These are phyloP conservation scores for Clarias platycephalus DNA, from an alignment of 2,797 vertebrate species.

Conservation along the genomic window DNA sequence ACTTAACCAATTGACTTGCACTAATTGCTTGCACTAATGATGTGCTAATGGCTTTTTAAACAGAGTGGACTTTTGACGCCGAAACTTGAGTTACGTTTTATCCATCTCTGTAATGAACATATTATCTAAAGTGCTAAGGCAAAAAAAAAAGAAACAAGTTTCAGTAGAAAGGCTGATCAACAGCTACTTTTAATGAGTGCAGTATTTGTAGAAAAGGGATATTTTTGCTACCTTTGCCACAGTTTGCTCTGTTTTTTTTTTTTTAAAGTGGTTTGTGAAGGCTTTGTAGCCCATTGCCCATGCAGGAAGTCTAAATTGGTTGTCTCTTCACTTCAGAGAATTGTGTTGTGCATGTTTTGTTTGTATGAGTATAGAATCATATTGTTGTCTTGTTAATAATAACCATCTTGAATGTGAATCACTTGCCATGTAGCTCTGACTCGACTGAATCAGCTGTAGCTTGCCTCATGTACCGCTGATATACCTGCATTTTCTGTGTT, in stretches of 20 bases:
- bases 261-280: neutral
- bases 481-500: neutral
- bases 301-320: neutral
- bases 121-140: neutral
- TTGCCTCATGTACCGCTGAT: neutral
- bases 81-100: neutral
- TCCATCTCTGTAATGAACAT: slow-evolving; percentile 9
- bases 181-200: neutral
- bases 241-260: neutral
- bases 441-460: neutral
- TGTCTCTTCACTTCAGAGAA: neutral
- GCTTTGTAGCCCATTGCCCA: neutral
- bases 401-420: neutral
- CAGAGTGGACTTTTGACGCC: neutral
- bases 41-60: neutral
- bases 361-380: neutral
- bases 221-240: neutral
- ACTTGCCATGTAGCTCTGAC: neutral
- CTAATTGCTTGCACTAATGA: slow-evolving; percentile 13
- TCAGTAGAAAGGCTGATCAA: neutral
- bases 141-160: neutral
- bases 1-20: neutral
- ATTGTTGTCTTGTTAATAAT: neutral
- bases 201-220: neutral
- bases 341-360: neutral